A percentile compares a stretch with the other conserved stretches of the same genome.
Evolutionary conservation across 2,888 invertebrate species (phyloP).

Genomic region (Altica lythri): DNA sequence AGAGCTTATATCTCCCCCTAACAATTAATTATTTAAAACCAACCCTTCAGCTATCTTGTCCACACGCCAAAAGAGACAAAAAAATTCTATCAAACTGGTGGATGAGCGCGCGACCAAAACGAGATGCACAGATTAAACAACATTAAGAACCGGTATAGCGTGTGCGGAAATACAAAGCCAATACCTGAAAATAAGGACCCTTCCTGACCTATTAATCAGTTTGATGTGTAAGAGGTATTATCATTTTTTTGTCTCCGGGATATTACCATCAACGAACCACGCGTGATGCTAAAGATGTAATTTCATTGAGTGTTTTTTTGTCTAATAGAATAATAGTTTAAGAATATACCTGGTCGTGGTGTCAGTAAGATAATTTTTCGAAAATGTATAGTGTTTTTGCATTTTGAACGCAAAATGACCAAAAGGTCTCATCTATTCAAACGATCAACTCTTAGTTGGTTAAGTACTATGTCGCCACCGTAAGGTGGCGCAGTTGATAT

Average conservation of each 20-base stretch:
- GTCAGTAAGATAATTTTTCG: no score
- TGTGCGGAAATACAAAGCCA: slow-evolving; percentile 46
- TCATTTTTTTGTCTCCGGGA: slow-evolving; percentile 28
- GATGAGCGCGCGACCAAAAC: slow-evolving; percentile 24
- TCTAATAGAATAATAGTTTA: no score
- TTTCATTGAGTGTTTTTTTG: no score
- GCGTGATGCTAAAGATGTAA: no score
- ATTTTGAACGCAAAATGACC: no score
- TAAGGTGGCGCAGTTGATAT: no score
- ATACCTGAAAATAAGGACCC: slow-evolving; percentile 46
- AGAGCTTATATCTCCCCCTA: background rate
- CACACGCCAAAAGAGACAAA: slow-evolving; percentile 44
- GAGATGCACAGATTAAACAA: slow-evolving; percentile 50
- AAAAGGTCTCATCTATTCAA: no score
- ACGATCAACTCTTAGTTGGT: no score
- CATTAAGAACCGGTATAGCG: slow-evolving; percentile 47
- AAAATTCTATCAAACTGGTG: slow-evolving; percentile 40
- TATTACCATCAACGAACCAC: slow-evolving; percentile 11
- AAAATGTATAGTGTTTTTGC: no score
- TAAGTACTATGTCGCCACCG: no score
- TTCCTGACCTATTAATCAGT: slow-evolving; percentile 47
- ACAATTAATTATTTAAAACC: slow-evolving; percentile 38
- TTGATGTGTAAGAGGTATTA: slow-evolving; percentile 27
- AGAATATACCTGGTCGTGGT: no score
- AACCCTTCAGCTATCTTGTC: slow-evolving; percentile 42